Conservation (phyloP, 2,888 invertebrate species). For the Tribolium freemani region DNA sequence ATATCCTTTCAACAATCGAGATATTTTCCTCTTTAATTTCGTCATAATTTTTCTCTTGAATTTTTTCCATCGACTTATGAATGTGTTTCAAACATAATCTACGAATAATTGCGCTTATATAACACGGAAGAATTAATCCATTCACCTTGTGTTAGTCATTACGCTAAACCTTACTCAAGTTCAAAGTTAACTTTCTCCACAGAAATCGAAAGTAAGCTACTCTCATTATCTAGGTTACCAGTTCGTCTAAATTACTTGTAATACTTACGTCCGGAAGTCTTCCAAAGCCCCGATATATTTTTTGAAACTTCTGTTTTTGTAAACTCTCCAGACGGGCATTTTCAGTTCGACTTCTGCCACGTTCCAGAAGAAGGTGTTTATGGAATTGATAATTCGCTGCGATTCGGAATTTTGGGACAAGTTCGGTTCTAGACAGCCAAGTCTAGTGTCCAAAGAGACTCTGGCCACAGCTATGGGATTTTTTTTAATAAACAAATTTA, state of each 20-base stretch:
- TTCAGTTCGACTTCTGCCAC: conserved; percentile 82
- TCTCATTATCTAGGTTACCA: conserved; percentile 31
- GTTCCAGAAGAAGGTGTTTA: conserved; percentile 83
- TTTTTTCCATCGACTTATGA: conserved; percentile 70
- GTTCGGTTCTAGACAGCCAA: conserved; percentile 79
- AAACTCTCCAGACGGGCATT: conserved; percentile 82
- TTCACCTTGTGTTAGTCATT: conserved; percentile 32
- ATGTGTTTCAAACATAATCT: conserved; percentile 75
- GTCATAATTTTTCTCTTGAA: conserved; percentile 62
- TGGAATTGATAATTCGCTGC: conserved; percentile 82
- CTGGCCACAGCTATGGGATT: conserved; percentile 78
- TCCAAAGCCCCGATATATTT: conserved; percentile 81
- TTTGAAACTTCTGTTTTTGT: conserved; percentile 79
- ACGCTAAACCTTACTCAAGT: conserved; percentile 37
- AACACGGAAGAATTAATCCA: conserved; percentile 27
- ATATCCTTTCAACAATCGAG: conserved; percentile 73
- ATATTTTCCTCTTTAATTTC: conserved; percentile 67
- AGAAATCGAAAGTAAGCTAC: conserved; percentile 34
- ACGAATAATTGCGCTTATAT: neutral
- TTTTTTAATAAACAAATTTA: neutral
- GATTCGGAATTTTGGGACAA: conserved; percentile 73
- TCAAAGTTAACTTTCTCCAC: conserved; percentile 42
- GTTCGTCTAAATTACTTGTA: neutral
- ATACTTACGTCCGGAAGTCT: conserved; percentile 77
- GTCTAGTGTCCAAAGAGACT: conserved; percentile 84